A percentile compares a stretch with the other conserved stretches of the same genome.
Conservation (phyloP, 1,140 invertebrate species). For the Dysdera silvatica region DNA sequence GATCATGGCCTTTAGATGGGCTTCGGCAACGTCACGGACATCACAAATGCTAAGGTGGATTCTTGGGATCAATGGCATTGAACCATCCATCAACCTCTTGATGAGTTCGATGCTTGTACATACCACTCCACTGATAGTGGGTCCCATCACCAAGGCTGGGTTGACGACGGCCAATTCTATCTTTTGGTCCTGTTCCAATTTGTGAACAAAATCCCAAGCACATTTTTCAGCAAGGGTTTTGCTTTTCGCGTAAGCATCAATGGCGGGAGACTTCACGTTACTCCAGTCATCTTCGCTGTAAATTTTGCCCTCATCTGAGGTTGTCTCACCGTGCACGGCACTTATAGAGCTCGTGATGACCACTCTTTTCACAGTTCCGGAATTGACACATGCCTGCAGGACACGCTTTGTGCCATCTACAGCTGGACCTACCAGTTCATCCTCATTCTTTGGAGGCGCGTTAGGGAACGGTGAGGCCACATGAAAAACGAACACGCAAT, state of each 20-base stretch:
- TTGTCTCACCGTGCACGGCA: slow-evolving; percentile 47
- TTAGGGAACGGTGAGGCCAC: slow-evolving; percentile 53
- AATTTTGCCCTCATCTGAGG: slow-evolving; percentile 38
- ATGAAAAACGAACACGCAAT: slow-evolving; percentile 50
- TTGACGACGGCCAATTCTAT: slow-evolving; percentile 52
- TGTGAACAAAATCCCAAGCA: slow-evolving; percentile 52
- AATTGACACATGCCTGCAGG: slow-evolving; percentile 47
- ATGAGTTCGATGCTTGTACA: slow-evolving; percentile 45
- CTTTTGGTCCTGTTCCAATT: slow-evolving; percentile 45
- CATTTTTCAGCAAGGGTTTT: slow-evolving; percentile 53
- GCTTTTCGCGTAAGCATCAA: slow-evolving; percentile 47
- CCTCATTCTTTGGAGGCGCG: slow-evolving; percentile 37
- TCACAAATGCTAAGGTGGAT: slow-evolving; percentile 49
- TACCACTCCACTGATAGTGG: slow-evolving; percentile 44
- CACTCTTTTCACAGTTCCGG: slow-evolving; percentile 48
- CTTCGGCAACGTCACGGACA: slow-evolving; percentile 52
- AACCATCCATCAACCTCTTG: slow-evolving; percentile 42
- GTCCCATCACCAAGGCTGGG: slow-evolving; percentile 51
- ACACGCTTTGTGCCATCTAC: slow-evolving; percentile 52
- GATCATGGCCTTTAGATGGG: slow-evolving; percentile 51
- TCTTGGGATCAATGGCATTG: slow-evolving; percentile 26
- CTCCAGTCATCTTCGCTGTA: slow-evolving; percentile 52
- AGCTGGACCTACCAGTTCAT: slow-evolving; percentile 50
- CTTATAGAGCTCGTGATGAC: slow-evolving; percentile 53
- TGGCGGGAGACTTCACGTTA: slow-evolving; percentile 38